Evolutionary conservation across 2,113 vertebrate genomes (phyloP), one percentile per base, ranked within the genome.

Genomic region (Caretta caretta): DNA sequence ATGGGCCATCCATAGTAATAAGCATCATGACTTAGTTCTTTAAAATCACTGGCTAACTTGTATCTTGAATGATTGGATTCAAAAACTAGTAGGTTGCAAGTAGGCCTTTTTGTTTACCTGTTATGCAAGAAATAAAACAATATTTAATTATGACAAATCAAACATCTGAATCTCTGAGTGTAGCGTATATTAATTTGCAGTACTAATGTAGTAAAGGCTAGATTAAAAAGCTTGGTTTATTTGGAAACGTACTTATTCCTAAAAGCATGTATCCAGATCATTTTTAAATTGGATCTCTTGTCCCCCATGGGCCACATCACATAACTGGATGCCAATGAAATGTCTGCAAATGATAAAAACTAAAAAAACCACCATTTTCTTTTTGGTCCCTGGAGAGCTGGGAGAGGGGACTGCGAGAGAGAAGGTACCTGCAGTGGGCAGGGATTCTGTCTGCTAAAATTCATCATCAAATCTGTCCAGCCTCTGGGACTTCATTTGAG

Each of bases 281-380:
- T 96, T 97, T 96, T 96, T 38, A 87, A 90, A 92, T 87, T 83
- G 91, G 80, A 91, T 97, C 93, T 92, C 80, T 90, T 89, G 79
- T 65, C 95, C 91, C 50, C 0, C n/a, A 54, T 89, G 94, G 90
- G 87, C 94, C 87, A 83, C 48, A 59, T 10, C n/a, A 54, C 79
- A 54, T 94, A 95, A 92, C 80, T 90, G 86, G 85, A 89, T 86
- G 51, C 95, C 75, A 54, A 49, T 20, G 42, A 92, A 80, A 16
- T 72, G 80, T 50, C 62, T 86, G 22, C 87, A 76, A 81, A 12
- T 31, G 85, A 53, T 83, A 94, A 90, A 11, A 93, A 59, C 75
- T 79, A 82, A 93, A 81, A 5, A 0, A 93, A 95, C 29, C 8
- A 83, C 27, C 82, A 48, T 49, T 35, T 20, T n/a, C 83, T 75